Percentiles rank a stretch among this genome's conserved stretches.
Evolutionary conservation across 2,888 invertebrate species (phyloP).

Genomic region (Drosophila yooni): DNA sequence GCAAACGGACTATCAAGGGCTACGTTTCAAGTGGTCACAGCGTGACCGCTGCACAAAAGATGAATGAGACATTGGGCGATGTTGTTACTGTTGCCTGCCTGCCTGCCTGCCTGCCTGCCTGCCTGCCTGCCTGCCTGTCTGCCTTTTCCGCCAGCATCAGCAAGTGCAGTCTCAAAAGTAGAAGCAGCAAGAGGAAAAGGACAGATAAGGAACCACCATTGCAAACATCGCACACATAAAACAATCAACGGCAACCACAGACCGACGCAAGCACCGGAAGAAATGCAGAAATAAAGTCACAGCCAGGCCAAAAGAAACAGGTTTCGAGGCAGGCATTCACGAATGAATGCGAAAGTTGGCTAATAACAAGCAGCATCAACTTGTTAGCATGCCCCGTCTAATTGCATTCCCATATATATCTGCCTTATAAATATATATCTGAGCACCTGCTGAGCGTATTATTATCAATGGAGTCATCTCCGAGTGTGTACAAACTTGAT

Average conservation of each 20-base stretch:
- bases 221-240: slow-evolving; percentile 77
- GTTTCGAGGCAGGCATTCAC: slow-evolving; percentile 31
- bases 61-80: slow-evolving; percentile 70
- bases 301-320: slow-evolving; percentile 26
- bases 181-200: slow-evolving; percentile 7
- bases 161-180: slow-evolving; percentile 11
- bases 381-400: neutral
- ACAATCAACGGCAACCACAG: slow-evolving; percentile 81
- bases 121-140: slow-evolving; percentile 10
- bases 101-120: slow-evolving; percentile 12
- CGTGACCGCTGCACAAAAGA: slow-evolving; percentile 69
- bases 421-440: neutral
- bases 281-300: slow-evolving; percentile 68
- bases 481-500: neutral
- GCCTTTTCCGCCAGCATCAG: slow-evolving; percentile 15
- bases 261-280: slow-evolving; percentile 72
- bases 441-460: neutral
- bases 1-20: slow-evolving; percentile 33
- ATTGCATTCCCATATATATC: neutral
- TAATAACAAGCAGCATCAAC: slow-evolving; percentile 3
- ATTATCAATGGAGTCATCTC: neutral
- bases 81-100: slow-evolving; percentile 38
- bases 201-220: slow-evolving; percentile 16
- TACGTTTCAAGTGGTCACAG: slow-evolving; percentile 72
- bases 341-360: slow-evolving; percentile 41